Evolutionary conservation across 2,113 vertebrate species (phyloP).

Genomic region (Chloropsis cyanopogon): DNA sequence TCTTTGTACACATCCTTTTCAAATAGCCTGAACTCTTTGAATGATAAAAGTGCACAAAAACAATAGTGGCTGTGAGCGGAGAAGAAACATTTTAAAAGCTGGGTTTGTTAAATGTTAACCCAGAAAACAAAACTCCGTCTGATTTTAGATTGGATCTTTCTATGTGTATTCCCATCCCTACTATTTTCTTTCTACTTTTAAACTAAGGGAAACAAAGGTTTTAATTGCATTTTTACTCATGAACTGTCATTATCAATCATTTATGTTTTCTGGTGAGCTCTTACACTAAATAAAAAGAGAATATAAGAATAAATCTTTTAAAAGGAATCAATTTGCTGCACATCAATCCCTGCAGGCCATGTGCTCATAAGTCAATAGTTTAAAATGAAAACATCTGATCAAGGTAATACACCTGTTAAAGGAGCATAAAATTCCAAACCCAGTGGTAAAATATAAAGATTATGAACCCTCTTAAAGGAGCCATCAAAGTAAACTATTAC

Average conservation of each 20-base stretch:
- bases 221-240: constrained; percentile 54
- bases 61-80: constrained; percentile 13
- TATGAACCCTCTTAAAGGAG: constrained; percentile 77
- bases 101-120: constrained; percentile 33
- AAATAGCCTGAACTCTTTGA: constrained; percentile 17
- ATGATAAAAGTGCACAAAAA: constrained; percentile 27
- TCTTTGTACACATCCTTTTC: constrained; percentile 37
- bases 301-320: constrained; percentile 69
- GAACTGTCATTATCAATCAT: constrained; percentile 61
- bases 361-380: constrained; percentile 79
- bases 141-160: constrained; percentile 43
- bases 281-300: constrained; percentile 65
- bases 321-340: constrained; percentile 69
- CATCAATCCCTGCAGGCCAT: constrained; percentile 73
- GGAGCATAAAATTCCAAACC: constrained; percentile 71
- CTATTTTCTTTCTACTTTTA: constrained; percentile 33
- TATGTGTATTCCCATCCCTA: background rate
- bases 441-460: constrained; percentile 78
- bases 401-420: constrained; percentile 77
- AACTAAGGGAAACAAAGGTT: constrained; percentile 46
- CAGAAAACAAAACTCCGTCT: constrained; percentile 23
- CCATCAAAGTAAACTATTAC: constrained; percentile 78
- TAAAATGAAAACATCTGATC: constrained; percentile 78
- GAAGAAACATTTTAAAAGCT: constrained; percentile 2
- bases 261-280: constrained; percentile 29